Percentiles rank a stretch among this genome's conserved stretches.
Conservation (phyloP, 2,888 invertebrate species). For the Andricus quercusramuli region DNA sequence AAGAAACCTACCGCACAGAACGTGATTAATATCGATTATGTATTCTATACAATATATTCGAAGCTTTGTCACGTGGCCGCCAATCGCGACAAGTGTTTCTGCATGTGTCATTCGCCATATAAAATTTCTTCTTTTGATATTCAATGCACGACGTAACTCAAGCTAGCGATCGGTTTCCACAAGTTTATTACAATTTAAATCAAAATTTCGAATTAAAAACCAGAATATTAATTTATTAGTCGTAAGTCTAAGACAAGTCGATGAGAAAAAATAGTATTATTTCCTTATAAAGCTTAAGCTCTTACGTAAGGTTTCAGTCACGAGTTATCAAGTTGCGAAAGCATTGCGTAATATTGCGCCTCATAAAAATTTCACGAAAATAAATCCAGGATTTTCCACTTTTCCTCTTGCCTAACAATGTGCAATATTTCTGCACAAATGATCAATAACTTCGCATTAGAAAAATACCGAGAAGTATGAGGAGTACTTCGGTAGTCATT, state of each 20-base stretch:
- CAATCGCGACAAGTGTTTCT: constrained; percentile 56
- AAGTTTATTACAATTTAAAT: background rate
- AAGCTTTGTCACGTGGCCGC: constrained; percentile 45
- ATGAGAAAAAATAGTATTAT: background rate
- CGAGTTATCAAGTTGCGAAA: constrained; percentile 37
- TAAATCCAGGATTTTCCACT: background rate
- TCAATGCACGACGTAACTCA: constrained; percentile 9
- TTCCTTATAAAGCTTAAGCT: background rate
- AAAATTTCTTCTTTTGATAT: constrained; percentile 23
- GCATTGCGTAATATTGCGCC: constrained; percentile 18
- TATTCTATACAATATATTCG: background rate
- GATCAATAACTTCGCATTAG: background rate
- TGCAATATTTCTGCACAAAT: background rate
- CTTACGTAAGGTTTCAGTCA: constrained; percentile 8
- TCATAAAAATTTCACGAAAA: background rate
- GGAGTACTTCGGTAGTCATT: background rate
- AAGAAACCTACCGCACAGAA: background rate
- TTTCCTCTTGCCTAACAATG: background rate
- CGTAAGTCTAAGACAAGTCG: background rate
- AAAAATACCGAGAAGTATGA: background rate
- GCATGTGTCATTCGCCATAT: constrained; percentile 55
- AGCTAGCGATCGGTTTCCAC: constrained; percentile 3
- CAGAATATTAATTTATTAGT: no score
- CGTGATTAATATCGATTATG: constrained; percentile 25
- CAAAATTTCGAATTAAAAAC: background rate